Conservation (phyloP, 2,113 vertebrate species). For the Oreocharis arfaki region DNA sequence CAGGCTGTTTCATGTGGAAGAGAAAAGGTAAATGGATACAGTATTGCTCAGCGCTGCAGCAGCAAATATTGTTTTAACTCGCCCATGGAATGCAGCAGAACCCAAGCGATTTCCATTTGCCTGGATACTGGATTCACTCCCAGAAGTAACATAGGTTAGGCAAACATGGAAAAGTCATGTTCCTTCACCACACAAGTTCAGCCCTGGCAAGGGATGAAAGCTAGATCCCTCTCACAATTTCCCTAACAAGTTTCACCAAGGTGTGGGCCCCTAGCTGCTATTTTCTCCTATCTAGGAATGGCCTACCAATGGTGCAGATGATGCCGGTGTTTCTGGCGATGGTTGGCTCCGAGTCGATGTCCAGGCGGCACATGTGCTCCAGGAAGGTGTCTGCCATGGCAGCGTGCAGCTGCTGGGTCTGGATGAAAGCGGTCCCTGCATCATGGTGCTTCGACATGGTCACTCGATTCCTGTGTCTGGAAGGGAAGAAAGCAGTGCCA, state of each 20-base stretch:
- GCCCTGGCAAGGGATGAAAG: constrained; percentile 17
- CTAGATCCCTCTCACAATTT: not conserved
- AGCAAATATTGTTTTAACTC: not conserved
- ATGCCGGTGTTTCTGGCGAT: constrained; percentile 94
- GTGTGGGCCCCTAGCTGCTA: not conserved
- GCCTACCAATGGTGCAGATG: constrained; percentile 95
- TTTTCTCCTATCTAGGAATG: not conserved
- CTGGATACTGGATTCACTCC: not conserved
- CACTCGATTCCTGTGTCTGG: constrained; percentile 23
- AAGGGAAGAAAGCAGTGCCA: not conserved
- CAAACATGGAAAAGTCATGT: not conserved
- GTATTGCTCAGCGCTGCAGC: not conserved
- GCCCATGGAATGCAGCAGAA: not conserved
- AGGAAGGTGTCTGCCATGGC: constrained; percentile 93
- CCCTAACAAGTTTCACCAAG: not conserved
- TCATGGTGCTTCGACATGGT: constrained; percentile 81
- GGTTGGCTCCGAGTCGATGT: constrained; percentile 92
- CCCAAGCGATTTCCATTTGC: not conserved
- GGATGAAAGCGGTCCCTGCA: constrained; percentile 80
- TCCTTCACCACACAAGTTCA: not conserved
- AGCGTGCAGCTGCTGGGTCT: constrained; percentile 91
- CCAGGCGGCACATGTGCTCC: constrained; percentile 95
- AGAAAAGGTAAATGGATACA: not conserved
- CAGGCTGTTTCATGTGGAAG: not conserved
- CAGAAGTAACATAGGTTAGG: not conserved